Conservation (phyloP, 2,888 invertebrate genomes). For the Euzetes globulus region DNA sequence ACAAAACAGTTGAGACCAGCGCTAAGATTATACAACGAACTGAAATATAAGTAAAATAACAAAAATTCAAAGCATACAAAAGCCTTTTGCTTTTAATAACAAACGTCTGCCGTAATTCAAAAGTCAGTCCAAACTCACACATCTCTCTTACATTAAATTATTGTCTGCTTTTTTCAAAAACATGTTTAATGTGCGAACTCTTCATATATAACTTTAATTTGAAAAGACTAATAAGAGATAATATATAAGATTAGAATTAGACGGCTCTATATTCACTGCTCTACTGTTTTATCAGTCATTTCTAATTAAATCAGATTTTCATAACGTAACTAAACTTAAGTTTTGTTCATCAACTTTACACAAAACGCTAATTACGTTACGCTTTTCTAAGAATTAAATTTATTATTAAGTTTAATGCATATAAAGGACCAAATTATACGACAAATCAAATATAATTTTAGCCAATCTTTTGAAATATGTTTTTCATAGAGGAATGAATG, state of each 20-base stretch:
- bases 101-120: constrained; percentile 1
- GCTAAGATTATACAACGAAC: constrained; percentile 13
- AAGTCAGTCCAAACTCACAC: not conserved
- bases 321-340: constrained; percentile 11
- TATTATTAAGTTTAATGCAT: constrained; percentile 17
- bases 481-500: not conserved
- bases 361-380: constrained; percentile 22
- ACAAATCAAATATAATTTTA: constrained; percentile 13
- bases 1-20: constrained; percentile 25
- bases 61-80: constrained; percentile 12
- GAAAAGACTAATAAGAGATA: constrained; percentile 26
- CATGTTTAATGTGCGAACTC: constrained; percentile 16
- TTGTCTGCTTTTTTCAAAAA: constrained; percentile 2
- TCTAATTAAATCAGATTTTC: constrained; percentile 26
- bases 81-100: constrained; percentile 14
- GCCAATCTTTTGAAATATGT: constrained; percentile 23
- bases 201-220: constrained; percentile 18
- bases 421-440: constrained; percentile 10
- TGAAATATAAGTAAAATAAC: not conserved
- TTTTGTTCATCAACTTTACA: constrained; percentile 21
- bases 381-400: constrained; percentile 27
- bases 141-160: not conserved
- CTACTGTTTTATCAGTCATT: not conserved
- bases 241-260: constrained; percentile 24
- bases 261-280: not conserved